Evolutionary conservation across 2,888 invertebrate genomes (phyloP).

Genomic region (Dicranocentrus wangi): DNA sequence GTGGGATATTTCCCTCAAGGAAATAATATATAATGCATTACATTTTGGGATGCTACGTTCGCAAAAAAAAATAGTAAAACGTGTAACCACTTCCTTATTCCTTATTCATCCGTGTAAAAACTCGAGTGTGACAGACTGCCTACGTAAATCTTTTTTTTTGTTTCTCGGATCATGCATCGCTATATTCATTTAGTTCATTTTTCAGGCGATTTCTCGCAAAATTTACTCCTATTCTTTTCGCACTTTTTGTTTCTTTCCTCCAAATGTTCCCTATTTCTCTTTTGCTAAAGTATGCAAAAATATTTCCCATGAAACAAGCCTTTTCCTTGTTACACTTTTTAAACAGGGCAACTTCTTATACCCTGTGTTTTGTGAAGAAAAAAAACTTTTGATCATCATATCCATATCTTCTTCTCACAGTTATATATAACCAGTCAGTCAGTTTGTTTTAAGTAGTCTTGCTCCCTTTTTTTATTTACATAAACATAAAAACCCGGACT

Average conservation of each 20-base stretch:
- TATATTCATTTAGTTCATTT: neutral
- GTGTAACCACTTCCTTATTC: slow-evolving; percentile 17
- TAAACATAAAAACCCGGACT: neutral
- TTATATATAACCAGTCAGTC: neutral
- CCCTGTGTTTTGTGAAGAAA: too few relatives aligned
- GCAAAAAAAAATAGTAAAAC: slow-evolving; percentile 31
- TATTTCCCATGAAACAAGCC: slow-evolving; percentile 10
- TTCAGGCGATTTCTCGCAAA: slow-evolving; percentile 10
- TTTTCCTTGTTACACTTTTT: slow-evolving; percentile 13
- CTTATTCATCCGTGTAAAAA: neutral
- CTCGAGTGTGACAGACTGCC: slow-evolving; percentile 1
- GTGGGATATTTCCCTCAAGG: slow-evolving; percentile 18
- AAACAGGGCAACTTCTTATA: neutral
- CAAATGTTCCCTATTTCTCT: neutral
- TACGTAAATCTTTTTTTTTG: slow-evolving; percentile 2
- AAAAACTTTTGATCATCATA: slow-evolving; percentile 7
- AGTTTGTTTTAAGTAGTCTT: slow-evolving; percentile 10
- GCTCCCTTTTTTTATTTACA: slow-evolving; percentile 5
- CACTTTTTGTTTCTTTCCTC: neutral
- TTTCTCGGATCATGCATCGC: neutral
- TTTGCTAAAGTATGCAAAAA: slow-evolving; percentile 28
- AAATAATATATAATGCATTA: slow-evolving; percentile 30
- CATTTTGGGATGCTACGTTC: slow-evolving; percentile 25
- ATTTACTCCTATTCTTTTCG: slow-evolving; percentile 2
- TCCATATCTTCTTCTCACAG: neutral